These are phyloP conservation scores for Actenoides hombroni DNA, from an alignment of 2,113 vertebrate species.

Conservation along the genomic window DNA sequence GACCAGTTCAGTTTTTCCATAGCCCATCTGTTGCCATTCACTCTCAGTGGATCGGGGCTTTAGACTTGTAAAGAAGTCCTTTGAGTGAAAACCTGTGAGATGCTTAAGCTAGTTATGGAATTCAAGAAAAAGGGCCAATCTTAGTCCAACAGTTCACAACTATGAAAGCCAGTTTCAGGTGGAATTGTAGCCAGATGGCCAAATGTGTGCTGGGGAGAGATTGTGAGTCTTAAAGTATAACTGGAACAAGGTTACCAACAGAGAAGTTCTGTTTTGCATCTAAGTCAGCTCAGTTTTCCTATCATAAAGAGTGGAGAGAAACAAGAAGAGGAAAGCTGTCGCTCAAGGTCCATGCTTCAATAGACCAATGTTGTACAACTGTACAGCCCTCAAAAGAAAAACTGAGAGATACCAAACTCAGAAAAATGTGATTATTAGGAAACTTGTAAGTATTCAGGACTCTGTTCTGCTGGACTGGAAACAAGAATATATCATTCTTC, in stretches of 20 bases:
- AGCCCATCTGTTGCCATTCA: not conserved
- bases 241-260: not conserved
- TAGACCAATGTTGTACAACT: not conserved
- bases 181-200: not conserved
- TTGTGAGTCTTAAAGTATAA: not conserved
- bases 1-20: not conserved
- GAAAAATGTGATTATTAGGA: not conserved
- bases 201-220: not conserved
- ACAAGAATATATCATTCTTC: not conserved
- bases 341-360: not conserved
- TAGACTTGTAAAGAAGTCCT: not conserved
- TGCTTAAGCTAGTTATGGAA: not conserved
- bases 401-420: not conserved
- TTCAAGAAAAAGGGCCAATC: not conserved
- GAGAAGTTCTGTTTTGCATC: not conserved
- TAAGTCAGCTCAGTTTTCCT: not conserved
- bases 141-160: not conserved
- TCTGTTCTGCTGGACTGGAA: not conserved
- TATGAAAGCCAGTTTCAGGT: not conserved
- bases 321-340: not conserved
- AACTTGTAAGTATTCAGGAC: not conserved
- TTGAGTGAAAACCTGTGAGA: not conserved
- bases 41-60: not conserved
- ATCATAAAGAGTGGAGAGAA: not conserved
- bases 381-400: not conserved